These are phyloP conservation scores for Enteromius unitaeniatus DNA, from an alignment of 2,797 vertebrate species.

Conservation along the genomic window DNA sequence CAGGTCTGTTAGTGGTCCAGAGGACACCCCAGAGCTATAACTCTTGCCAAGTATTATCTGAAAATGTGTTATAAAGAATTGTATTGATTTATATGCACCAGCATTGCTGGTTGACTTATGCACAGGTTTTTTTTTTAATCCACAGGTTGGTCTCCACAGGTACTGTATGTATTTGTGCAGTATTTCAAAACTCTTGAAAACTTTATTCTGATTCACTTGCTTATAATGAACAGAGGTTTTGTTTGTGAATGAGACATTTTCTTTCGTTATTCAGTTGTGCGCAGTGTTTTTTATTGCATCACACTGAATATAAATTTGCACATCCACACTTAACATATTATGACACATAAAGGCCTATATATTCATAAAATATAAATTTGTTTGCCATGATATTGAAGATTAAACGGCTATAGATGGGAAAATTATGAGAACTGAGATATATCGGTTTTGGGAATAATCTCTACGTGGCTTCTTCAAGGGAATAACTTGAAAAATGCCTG, in stretches of 20 bases:
- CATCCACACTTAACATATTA: not conserved
- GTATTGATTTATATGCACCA: constrained; percentile 4
- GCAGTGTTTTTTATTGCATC: not conserved
- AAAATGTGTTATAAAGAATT: not conserved
- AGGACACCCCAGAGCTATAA: not conserved
- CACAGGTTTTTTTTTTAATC: not conserved
- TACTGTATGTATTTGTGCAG: not conserved
- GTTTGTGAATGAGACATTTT: not conserved
- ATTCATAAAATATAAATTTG: not conserved
- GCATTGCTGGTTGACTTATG: not conserved
- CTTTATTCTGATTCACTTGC: not conserved
- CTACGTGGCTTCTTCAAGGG: not conserved
- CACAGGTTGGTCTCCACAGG: not conserved
- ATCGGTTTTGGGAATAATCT: not conserved
- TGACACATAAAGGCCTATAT: not conserved
- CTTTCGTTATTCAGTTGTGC: not conserved
- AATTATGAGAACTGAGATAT: not conserved
- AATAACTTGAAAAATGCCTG: not conserved
- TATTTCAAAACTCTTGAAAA: not conserved
- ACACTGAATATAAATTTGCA: not conserved
- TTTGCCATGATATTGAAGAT: not conserved
- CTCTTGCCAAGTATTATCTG: not conserved
- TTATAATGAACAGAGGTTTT: not conserved
- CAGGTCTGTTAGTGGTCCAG: not conserved
- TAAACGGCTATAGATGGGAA: not conserved